phyloP scores from a whole-genome alignment of 2,888 invertebrate species.

The Thecophora atra region DNA sequence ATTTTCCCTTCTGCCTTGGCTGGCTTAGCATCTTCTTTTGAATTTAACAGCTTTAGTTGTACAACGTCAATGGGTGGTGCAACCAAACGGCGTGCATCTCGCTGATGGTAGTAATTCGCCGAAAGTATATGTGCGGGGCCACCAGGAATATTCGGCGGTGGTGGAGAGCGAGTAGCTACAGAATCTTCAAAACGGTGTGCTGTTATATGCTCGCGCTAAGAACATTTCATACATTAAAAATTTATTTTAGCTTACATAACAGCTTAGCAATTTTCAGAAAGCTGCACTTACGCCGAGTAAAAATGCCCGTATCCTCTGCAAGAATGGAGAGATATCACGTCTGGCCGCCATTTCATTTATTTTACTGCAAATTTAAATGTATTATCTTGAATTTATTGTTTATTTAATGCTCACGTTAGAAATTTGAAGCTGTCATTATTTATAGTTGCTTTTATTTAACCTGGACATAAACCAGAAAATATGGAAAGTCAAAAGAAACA shows the following conservation, averaged over 20 bases:
- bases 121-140: conserved; percentile 82
- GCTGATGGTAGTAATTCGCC: conserved; percentile 83
- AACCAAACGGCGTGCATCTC: conserved; percentile 86
- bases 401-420: background rate
- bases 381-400: conserved; percentile 23
- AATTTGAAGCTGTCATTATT: too few species aligned
- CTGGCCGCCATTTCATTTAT: conserved; percentile 62
- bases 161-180: conserved; percentile 79
- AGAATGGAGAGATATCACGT: conserved; percentile 73
- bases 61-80: conserved; percentile 60
- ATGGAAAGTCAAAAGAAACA: too few species aligned
- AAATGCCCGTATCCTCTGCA: conserved; percentile 73
- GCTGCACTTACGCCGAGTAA: conserved; percentile 72
- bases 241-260: conserved; percentile 53
- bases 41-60: conserved; percentile 49
- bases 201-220: conserved; percentile 71
- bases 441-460: too few species aligned
- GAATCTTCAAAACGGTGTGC: conserved; percentile 76
- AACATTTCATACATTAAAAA: conserved; percentile 28
- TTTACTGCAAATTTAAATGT: conserved; percentile 42
- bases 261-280: background rate
- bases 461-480: too few species aligned
- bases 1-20: too few species aligned
- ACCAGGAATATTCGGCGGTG: conserved; percentile 81
- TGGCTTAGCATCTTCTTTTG: conserved; percentile 52